Percentiles rank a stretch among this genome's conserved stretches.
These are phyloP conservation scores for Grus americana DNA, from an alignment of 2,113 vertebrate genomes.

Conservation along the genomic window DNA sequence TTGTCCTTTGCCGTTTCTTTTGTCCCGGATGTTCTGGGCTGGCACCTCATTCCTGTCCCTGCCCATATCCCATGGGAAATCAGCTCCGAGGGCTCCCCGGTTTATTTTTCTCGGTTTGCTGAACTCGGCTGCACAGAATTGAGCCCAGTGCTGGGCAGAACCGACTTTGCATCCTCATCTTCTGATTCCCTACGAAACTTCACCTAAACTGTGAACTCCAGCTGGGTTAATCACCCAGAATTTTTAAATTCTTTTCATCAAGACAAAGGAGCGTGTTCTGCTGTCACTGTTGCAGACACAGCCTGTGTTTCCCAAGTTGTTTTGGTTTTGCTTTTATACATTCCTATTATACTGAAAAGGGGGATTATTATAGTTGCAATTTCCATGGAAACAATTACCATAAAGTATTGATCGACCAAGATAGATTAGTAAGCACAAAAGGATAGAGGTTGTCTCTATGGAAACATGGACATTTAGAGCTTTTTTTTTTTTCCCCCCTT, in stretches of 20 bases:
- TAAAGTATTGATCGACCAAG: slow-evolving; percentile 73
- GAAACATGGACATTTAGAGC: slow-evolving; percentile 65
- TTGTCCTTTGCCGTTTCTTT: rapidly evolving
- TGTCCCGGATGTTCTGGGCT: not conserved
- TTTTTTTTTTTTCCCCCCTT: not conserved
- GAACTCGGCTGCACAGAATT: rapidly evolving
- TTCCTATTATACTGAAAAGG: not conserved
- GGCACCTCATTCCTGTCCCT: rapidly evolving
- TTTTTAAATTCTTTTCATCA: not conserved
- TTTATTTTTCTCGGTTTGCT: not conserved
- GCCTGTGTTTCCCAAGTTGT: not conserved
- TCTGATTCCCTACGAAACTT: not conserved
- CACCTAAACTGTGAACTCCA: not conserved
- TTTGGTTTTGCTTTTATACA: not conserved
- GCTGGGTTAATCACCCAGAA: not conserved
- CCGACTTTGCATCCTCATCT: not conserved
- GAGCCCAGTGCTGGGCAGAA: not conserved
- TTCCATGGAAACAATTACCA: slow-evolving; percentile 77
- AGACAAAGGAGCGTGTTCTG: not conserved
- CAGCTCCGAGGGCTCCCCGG: too few relatives aligned
- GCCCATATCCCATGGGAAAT: rapidly evolving
- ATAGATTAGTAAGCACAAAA: slow-evolving; percentile 69
- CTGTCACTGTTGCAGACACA: not conserved
- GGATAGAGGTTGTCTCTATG: slow-evolving; percentile 71
- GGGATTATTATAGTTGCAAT: slow-evolving; percentile 60